These are phyloP conservation scores for Pantelozetes paolii DNA, from an alignment of 2,888 invertebrate species.

Conservation along the genomic window DNA sequence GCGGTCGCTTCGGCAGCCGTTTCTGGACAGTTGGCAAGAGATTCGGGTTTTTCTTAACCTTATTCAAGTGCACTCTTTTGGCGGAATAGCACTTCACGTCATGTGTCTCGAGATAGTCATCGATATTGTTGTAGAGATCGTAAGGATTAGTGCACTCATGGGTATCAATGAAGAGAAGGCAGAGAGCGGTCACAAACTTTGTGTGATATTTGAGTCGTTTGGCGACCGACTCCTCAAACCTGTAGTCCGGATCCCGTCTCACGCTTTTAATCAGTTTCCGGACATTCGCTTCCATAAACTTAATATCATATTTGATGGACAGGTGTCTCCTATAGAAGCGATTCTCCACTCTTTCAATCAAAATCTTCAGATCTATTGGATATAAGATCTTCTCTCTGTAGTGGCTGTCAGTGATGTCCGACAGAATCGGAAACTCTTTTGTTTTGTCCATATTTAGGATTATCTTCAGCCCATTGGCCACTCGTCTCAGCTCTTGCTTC, in stretches of 20 bases:
- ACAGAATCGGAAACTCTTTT: neutral
- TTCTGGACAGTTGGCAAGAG: neutral
- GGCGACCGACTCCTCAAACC: neutral
- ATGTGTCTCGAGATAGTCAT: constrained; percentile 28
- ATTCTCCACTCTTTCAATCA: neutral
- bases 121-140: neutral
- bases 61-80: constrained; percentile 5
- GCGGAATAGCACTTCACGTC: constrained; percentile 28
- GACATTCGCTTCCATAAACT: constrained; percentile 17
- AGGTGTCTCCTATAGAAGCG: neutral
- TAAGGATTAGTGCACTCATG: neutral
- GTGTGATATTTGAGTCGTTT: constrained; percentile 20
- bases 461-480: constrained; percentile 11
- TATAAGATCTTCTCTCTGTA: constrained; percentile 14
- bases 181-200: constrained; percentile 8
- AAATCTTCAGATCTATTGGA: constrained; percentile 9
- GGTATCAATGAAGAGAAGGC: constrained; percentile 9
- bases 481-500: neutral
- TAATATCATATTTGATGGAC: constrained; percentile 24
- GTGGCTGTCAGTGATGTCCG: neutral
- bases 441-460: constrained; percentile 13
- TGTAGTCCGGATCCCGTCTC: neutral
- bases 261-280: constrained; percentile 26
- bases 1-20: neutral
- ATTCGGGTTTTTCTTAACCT: neutral